Base-by-base conservation (phyloP, 2,888 invertebrate species). In the Agrotis ipsilon region DNA sequence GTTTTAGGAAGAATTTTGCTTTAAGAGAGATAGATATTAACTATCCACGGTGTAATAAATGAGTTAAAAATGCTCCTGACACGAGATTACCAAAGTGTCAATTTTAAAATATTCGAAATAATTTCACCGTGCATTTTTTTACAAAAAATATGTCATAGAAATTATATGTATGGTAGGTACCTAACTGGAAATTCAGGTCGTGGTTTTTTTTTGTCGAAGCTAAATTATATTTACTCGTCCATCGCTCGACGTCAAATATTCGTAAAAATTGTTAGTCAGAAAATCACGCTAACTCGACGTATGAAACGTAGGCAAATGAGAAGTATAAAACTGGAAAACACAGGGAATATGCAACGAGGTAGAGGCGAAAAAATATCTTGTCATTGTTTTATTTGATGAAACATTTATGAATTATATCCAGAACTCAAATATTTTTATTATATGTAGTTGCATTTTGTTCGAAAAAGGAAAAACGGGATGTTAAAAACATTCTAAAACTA, bases 201-300 rank as follows among this genome's bases (percentile, higher is more conserved):
- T 21, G 27, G 27, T n/a, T 51, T 72, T 78, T 69, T 75, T 71
- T 11, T 43, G 45, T 62, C 21, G 72, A 48, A 72, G 27, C 13
- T 2, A 27, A 39, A n/a, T 14, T 21, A 32, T 21, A 48, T 68
- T 69, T 13, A 18, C 11, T 58, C 21, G 4, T 11, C 27, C 58
- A 27, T 59, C 54, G 24, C 19, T 54, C 21, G 45, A 32, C 45
- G 45, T 11, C 24, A 39, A 39, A 75, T 14, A 14, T 3, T 24
- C 4, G 6, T 46, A 11, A 48, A 75, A 52, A 43, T n/a, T 76
- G 46, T 69, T n/a, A 55, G 48, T 69, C n/a, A 21, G n/a, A 27
- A 58, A 19, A 55, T 46, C 18, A 75, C 19, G 0, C 3, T 19
- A 24, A 39, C 32, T 49, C 14, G 39, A 11, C 1, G 46, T 19